Percentiles rank a stretch among this genome's conserved stretches.
These are phyloP conservation scores for Ceratosolen fusciceps DNA, from an alignment of 1,140 invertebrate species.

Conservation along the genomic window DNA sequence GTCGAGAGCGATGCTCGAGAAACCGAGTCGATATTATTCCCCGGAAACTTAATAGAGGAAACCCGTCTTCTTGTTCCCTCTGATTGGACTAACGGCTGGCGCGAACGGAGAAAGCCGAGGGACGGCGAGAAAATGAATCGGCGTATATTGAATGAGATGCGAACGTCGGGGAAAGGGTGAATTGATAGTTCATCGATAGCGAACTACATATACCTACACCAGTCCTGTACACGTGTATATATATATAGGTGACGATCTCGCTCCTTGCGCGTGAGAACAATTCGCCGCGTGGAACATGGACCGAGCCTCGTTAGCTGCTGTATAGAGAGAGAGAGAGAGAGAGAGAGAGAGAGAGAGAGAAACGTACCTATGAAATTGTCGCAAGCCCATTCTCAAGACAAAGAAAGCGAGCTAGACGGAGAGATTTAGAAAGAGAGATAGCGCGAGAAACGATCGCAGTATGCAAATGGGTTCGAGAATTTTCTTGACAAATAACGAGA, in stretches of 20 bases:
- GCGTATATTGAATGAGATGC: slow-evolving; percentile 44
- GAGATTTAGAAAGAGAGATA: neutral
- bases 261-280: neutral
- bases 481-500: slow-evolving; percentile 28
- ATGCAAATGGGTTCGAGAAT: neutral
- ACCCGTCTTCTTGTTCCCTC: slow-evolving; percentile 43
- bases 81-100: slow-evolving; percentile 41
- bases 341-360: neutral
- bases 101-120: neutral
- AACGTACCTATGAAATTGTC: slow-evolving; percentile 27
- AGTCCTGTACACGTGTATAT: too few species aligned
- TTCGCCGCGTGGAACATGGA: slow-evolving; percentile 2
- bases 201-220: too few species aligned
- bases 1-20: slow-evolving; percentile 29
- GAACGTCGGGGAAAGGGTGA: slow-evolving; percentile 14
- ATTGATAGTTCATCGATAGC: slow-evolving; percentile 32
- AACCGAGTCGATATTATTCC: slow-evolving; percentile 38
- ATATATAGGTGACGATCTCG: neutral
- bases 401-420: neutral
- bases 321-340: slow-evolving; percentile 5
- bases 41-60: slow-evolving; percentile 40
- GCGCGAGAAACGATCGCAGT: neutral
- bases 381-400: slow-evolving; percentile 1
- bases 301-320: slow-evolving; percentile 27
- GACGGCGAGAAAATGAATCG: slow-evolving; percentile 41